phyloP scores from a whole-genome alignment of 2,797 vertebrate genomes.

The Urosaurus nigricauda region DNA sequence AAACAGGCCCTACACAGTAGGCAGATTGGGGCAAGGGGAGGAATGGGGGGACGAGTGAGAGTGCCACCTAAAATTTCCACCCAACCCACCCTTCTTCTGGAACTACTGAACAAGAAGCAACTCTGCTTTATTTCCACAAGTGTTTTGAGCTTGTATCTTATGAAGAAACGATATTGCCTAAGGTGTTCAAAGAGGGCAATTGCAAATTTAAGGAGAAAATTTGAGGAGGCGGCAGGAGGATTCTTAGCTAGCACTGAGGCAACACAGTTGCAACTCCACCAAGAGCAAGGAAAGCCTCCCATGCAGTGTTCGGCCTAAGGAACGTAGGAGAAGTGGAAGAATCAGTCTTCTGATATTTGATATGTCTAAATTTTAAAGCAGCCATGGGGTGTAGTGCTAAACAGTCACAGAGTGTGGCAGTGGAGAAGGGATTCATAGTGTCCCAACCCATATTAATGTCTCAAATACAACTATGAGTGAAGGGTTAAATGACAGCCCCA shows the following conservation, averaged over 20 bases:
- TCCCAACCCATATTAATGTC: background rate
- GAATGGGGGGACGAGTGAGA: slow-evolving; percentile 36
- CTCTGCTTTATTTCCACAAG: background rate
- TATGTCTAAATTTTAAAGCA: background rate
- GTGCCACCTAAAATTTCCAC: slow-evolving; percentile 54
- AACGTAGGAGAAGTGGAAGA: background rate
- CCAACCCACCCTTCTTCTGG: slow-evolving; percentile 52
- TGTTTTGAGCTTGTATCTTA: background rate
- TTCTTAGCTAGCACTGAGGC: background rate
- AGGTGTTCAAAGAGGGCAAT: rapidly evolving
- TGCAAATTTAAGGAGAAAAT: background rate
- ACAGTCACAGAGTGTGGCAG: too few relatives aligned
- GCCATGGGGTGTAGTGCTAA: background rate
- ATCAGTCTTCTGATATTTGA: background rate
- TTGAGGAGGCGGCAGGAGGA: background rate
- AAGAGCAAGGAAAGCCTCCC: background rate
- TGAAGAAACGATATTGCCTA: background rate
- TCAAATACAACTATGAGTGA: background rate
- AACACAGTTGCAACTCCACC: background rate
- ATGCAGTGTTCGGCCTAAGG: background rate
- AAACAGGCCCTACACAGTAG: slow-evolving; percentile 83
- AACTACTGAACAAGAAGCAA: background rate
- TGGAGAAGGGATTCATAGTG: background rate
- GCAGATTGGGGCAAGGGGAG: slow-evolving; percentile 72
- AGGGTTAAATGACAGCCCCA: background rate